Percentiles rank a stretch among this genome's conserved stretches.
Conservation (phyloP, 2,113 vertebrate species). For the Dicentrarchus labrax region DNA sequence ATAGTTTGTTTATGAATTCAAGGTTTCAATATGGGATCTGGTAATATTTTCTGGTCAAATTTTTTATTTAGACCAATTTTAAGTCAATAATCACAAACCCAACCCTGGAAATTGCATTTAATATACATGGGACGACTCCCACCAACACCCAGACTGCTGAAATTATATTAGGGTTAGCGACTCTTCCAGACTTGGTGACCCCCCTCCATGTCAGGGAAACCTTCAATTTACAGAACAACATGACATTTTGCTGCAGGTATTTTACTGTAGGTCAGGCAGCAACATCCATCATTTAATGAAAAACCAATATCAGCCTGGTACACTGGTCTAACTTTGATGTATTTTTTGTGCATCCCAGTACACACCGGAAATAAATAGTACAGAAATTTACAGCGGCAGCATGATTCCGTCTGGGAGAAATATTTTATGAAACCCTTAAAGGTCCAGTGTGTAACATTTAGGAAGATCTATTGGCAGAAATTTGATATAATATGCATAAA, state of each 20-base stretch:
- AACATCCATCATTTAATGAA: not conserved
- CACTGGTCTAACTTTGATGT: not conserved
- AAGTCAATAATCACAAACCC: not conserved
- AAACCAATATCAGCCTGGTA: not conserved
- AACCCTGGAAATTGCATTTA: not conserved
- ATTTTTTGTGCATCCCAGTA: not conserved
- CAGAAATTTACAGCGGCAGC: not conserved
- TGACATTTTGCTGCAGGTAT: not conserved
- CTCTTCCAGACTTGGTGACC: not conserved
- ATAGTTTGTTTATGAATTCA: not conserved
- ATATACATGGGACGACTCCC: not conserved
- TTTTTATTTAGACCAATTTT: not conserved
- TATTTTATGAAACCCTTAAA: not conserved
- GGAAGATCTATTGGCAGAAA: too few species aligned
- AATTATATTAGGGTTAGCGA: not conserved
- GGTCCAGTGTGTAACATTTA: too few species aligned
- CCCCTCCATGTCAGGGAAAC: not conserved
- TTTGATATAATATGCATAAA: too few species aligned
- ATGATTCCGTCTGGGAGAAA: not conserved
- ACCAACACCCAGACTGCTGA: not conserved
- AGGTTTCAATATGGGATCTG: not conserved
- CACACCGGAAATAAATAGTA: not conserved
- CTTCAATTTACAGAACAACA: slow-evolving; percentile 13
- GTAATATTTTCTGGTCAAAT: too few species aligned
- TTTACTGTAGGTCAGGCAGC: not conserved